These are phyloP conservation scores for Emmelina monodactyla DNA, from an alignment of 2,888 invertebrate genomes.

Conservation along the genomic window DNA sequence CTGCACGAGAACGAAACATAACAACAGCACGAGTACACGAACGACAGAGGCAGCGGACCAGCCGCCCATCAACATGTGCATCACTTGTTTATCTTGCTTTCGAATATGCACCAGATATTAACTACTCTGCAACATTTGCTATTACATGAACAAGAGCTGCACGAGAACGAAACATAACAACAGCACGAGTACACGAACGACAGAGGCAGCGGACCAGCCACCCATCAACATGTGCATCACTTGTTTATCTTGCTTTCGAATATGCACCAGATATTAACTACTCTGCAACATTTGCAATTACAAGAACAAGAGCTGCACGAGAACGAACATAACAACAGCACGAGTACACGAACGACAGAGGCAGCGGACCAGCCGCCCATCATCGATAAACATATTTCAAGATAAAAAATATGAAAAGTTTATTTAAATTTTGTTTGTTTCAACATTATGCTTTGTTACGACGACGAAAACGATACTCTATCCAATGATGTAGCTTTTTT, in stretches of 20 bases:
- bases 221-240: background rate
- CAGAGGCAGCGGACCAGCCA: background rate
- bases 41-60: background rate
- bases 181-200: conserved; percentile 1
- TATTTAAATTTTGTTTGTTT: no score
- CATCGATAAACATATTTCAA: no score
- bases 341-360: conserved; percentile 1
- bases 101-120: conserved; percentile 18
- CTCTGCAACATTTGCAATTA: conserved; percentile 9
- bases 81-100: background rate
- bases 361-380: background rate
- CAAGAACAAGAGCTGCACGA: conserved; percentile 20
- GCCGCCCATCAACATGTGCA: background rate
- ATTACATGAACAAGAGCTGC: conserved; percentile 18
- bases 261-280: conserved; percentile 19
- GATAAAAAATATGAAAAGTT: no score
- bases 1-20: conserved; percentile 20
- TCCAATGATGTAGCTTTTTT: no score
- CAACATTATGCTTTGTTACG: no score
- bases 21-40: conserved; percentile 5
- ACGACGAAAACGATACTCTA: no score
- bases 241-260: conserved; percentile 3
- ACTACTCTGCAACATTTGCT: conserved; percentile 17
- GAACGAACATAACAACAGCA: conserved; percentile 17
- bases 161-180: conserved; percentile 20